Evolutionary conservation across 2,888 invertebrate genomes (phyloP), one percentile per base, ranked within the genome.

Genomic region (Erebia aethiops): DNA sequence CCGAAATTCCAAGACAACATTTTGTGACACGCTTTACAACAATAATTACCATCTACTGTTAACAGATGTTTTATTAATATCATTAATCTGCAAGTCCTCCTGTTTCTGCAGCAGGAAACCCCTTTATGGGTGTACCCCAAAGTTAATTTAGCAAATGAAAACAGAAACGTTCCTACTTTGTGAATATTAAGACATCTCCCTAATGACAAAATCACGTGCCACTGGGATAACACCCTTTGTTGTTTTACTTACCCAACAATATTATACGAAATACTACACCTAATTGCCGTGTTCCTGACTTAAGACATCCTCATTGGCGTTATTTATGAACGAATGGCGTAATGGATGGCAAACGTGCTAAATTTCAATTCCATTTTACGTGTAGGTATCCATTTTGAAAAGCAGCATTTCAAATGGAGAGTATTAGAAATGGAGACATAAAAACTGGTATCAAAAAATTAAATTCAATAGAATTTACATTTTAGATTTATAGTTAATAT

Each of bases 161-260:
- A 87, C 85, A 87, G 84, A 87, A 85, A 84, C 81, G 83, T 87
- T 84, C 80, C 77, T 82, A 82, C 81, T 87, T 84, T 82, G 82
- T 82, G 84, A 86, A 88, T 89, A 88, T 88, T 87, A 86, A 86
- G 87, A 88, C 84, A 86, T 86, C 86, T 87, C 88, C 85, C 86
- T 80, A 80, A 86, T 85, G 87, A 86, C 84, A 82, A 82, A 85
- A 84, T 87, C 86, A 84, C 85, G 80, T 81, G 81, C 80, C 80
- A 76, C 75, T 79, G 69, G 74, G 80, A 75, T 77, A 74, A 79
- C 77, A 75, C 79, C 75, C 77, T 75, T 75, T 77, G 77, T 77
- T 73, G 71, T 72, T 77, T 77, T 73, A 68, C 68, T 74, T 69
- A 70, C 72, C 72, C 66, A 72, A 74, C 74, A 75, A 74, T 71